These are phyloP conservation scores for Rhynchonycteris naso DNA, from an alignment of 2,797 vertebrate genomes.

Conservation along the genomic window DNA sequence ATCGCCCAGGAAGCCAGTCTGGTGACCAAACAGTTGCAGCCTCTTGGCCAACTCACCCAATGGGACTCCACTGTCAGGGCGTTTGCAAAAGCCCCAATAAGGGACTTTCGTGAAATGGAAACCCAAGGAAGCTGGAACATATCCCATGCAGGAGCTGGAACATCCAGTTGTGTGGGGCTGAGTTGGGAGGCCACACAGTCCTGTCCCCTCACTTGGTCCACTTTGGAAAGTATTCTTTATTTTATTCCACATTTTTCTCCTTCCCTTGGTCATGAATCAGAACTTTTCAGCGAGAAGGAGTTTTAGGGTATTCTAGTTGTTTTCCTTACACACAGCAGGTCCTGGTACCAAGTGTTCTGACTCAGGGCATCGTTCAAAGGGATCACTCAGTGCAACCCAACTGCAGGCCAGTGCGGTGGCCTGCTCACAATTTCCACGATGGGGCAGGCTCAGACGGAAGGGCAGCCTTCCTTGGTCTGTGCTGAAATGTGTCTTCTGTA, in stretches of 20 bases:
- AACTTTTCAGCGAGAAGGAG: neutral
- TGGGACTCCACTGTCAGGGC: neutral
- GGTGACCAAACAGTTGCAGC: neutral
- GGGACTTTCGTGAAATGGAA: neutral
- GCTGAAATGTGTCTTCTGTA: neutral
- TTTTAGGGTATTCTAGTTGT: neutral
- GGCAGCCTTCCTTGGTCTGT: rapidly evolving
- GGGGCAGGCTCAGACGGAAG: rapidly evolving
- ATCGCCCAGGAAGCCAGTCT: neutral
- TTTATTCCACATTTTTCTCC: slow-evolving; percentile 4
- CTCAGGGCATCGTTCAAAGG: neutral
- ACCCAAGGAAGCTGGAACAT: neutral
- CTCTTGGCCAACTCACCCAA: neutral
- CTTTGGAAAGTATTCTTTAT: neutral
- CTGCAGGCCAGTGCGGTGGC: rapidly evolving
- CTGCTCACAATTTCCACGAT: rapidly evolving
- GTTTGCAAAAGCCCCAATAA: neutral
- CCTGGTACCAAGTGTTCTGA: neutral
- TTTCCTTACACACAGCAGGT: neutral
- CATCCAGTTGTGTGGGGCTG: neutral
- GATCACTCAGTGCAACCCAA: rapidly evolving
- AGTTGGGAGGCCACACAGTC: neutral
- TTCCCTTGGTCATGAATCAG: neutral
- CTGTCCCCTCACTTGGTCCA: neutral
- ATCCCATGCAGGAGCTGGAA: rapidly evolving